Evolutionary conservation across 1,140 invertebrate genomes (phyloP), one percentile per base, ranked within the genome.

Genomic region (Atta colombica): DNA sequence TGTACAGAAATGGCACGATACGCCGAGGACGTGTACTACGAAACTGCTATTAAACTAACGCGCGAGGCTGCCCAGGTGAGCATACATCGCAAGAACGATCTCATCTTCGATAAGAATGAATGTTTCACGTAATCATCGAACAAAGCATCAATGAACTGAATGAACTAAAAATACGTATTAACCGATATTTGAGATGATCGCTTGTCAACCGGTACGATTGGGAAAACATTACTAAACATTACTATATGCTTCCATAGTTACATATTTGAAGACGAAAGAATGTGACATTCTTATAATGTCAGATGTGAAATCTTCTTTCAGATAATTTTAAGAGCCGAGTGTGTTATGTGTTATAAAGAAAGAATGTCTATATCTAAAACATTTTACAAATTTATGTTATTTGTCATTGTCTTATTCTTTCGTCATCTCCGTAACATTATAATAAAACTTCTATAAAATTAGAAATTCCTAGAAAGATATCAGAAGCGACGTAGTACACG

Each of bases 41-140:
- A 96, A 51, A 92, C 95, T 35, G 96, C 95, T 4, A 93, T 96
- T 85, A 94, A 95, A 87, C 88, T 96, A 66, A 93, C 94, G 14
- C 94, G 95, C 66, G 93, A 96, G 88, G 96, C 96, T 16, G 96
- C 96, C 21, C 90, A 95, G 90, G 96, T 97, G 93, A 96, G 87
- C 75, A 58, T 45, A 45, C n/a, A 51, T 28, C n/a, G 1, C 35
- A 8, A 25, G 25, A 8, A 8, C 31, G 16, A 77, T 63, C 18
- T 66, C 45, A 21, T 78, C 39, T 77, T 21, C 8, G 8, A 7
- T 7, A 8, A 25, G 60, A 63, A 16, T 18, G 21, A 49, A 28
- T 14, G 16, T 16, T 61, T 16, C 35, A 25, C 35, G 18, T 58
- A 18, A 14, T 58, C 53, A 14, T 3, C 51, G n/a, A 58, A 60